Base-by-base conservation (phyloP, 2,888 invertebrate genomes). In the Cerceris ruficornis region DNA sequence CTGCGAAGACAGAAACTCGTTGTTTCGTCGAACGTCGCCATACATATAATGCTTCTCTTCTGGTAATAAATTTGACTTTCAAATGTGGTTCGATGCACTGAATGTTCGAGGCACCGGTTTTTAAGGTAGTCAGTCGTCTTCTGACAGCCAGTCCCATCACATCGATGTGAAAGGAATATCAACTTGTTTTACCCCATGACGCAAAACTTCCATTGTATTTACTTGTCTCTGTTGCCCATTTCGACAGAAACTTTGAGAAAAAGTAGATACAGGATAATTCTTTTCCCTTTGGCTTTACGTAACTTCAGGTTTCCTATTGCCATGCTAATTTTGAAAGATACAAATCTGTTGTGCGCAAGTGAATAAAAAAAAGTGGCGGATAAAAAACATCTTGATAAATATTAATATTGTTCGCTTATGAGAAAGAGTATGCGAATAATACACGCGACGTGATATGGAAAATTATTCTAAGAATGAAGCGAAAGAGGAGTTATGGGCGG, bases 401-500 rank as follows among this genome's bases (percentile, higher is more conserved):
- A 28, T 28, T 2, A 28, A 28, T 28, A 28, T 28, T 28, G 28
- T 28, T 28, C 28, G 4, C 28, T 28, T 28, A 28, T 28, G 4
- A 2, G 2, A n/a, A n/a, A 28, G 28, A 28, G 28, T 28, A 4
- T 28, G 28, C 28, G 28, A 28, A 28, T 28, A 6, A 46, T 6
- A 0, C 2, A 52, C n/a, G 39, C 39, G 50, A 11, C 42, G 50
- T 14, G 46, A 57, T 28, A 76, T 75, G 74, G 55, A 49, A 17
- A 28, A 50, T n/a, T 46, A 62, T 55, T 39, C 61, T 59, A 42
- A 17, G 17, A 39, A 57, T 49, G 65, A 73, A 14, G 49, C 62
- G 58, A 61, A 71, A 55, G 67, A 78, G 17, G 83, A 86, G 69
- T 80, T 86, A 39, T 86, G 85, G 80, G 41, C 76, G 14, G 66